Conservation (phyloP, 2,797 vertebrate species). For the Myiotriccus ornatus region DNA sequence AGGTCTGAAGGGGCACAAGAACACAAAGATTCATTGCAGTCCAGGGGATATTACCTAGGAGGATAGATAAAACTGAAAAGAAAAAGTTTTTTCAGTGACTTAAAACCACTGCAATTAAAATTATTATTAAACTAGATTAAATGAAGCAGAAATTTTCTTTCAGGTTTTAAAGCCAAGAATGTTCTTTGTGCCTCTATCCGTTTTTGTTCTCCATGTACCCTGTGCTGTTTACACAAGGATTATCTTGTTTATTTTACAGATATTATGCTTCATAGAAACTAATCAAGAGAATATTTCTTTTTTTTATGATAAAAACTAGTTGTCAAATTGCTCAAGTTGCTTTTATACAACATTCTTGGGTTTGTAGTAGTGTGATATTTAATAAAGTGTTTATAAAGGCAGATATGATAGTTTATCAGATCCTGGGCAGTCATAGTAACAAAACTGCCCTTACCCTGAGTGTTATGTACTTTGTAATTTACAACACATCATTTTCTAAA, state of each 20-base stretch:
- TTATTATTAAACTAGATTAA: conserved; percentile 46
- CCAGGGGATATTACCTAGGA: background rate
- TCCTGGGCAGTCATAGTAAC: conserved; percentile 56
- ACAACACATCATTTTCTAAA: conserved; percentile 9
- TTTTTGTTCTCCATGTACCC: conserved; percentile 38
- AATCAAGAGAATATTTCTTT: conserved; percentile 71
- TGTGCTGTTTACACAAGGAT: conserved; percentile 65
- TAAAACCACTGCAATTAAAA: conserved; percentile 42
- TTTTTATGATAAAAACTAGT: conserved; percentile 64
- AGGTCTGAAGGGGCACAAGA: background rate
- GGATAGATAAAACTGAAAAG: background rate
- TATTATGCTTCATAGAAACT: conserved; percentile 61
- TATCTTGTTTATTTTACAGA: conserved; percentile 73
- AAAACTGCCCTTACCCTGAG: conserved; percentile 40
- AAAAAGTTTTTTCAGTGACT: background rate
- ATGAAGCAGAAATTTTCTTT: conserved; percentile 26
- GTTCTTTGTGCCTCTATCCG: conserved; percentile 36
- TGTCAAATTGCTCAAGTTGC: conserved; percentile 37
- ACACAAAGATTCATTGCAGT: background rate
- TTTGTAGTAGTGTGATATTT: conserved; percentile 65
- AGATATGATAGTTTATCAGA: conserved; percentile 68
- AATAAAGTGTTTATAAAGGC: conserved; percentile 72
- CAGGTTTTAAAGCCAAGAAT: conserved; percentile 32
- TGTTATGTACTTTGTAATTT: conserved; percentile 47
- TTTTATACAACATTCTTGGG: conserved; percentile 63